phyloP scores from a whole-genome alignment of 2,113 vertebrate species.

The Campylomormyrus numenius region DNA sequence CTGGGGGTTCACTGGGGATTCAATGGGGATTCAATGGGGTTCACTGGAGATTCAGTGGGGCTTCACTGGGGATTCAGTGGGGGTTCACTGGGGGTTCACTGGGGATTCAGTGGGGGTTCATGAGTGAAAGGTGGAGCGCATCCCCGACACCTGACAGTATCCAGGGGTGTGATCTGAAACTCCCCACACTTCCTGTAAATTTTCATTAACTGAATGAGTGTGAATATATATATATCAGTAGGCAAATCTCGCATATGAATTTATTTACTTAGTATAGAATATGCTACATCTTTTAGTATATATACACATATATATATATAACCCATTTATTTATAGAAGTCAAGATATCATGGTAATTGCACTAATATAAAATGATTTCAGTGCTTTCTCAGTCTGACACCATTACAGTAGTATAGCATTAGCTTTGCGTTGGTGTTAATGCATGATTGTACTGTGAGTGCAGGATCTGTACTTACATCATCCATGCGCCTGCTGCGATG shows the following conservation, averaged over 20 bases:
- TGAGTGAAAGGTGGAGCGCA: background rate
- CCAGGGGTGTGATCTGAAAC: background rate
- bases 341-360: background rate
- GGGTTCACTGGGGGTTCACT: rapidly evolving
- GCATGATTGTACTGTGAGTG: background rate
- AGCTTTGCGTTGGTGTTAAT: background rate
- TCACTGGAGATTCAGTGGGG: background rate
- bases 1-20: background rate
- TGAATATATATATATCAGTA: background rate
- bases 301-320: background rate
- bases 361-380: background rate
- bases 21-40: too few relatives aligned
- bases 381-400: background rate
- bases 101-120: background rate
- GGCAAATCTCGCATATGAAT: background rate
- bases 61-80: background rate
- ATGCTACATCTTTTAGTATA: background rate
- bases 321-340: background rate
- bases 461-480: constrained; percentile 78
- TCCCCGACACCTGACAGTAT: background rate
- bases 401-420: background rate
- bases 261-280: background rate
- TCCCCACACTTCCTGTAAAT: background rate
- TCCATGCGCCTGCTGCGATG: constrained; percentile 91
- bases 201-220: background rate